phyloP scores from a whole-genome alignment of 1,140 invertebrate genomes.

The Anadara kagoshimensis region DNA sequence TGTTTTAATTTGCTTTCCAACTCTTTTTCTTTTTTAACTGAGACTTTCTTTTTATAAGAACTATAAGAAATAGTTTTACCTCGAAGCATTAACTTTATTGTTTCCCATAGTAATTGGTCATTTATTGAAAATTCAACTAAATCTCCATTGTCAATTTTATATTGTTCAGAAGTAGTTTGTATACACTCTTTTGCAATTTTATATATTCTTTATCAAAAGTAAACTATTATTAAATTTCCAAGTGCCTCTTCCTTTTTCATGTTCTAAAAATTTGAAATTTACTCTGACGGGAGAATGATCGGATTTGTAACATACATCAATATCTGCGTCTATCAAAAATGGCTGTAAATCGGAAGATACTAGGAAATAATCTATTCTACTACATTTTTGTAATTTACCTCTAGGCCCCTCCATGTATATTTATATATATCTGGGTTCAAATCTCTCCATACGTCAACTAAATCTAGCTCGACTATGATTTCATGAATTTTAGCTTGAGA shows the following conservation, averaged over 20 bases:
- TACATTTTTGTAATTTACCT: not conserved
- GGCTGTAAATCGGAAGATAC: no score
- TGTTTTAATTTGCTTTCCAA: no score
- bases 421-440: not conserved
- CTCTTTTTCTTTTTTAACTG: no score
- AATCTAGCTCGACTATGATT: slow-evolving; percentile 1
- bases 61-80: slow-evolving; percentile 28
- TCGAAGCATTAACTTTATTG: not conserved
- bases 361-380: slow-evolving; percentile 7
- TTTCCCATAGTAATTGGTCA: slow-evolving; percentile 15
- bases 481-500: not conserved
- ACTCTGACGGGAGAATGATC: no score
- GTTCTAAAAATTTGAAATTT: slow-evolving; percentile 6
- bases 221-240: slow-evolving; percentile 37
- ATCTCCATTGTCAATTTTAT: no score
- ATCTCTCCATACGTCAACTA: slow-evolving; percentile 1
- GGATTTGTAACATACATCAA: no score
- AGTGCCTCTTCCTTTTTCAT: slow-evolving; percentile 4
- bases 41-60: slow-evolving; percentile 17
- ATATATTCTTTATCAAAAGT: slow-evolving; percentile 17
- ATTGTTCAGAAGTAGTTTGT: no score
- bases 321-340: no score
- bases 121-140: no score
- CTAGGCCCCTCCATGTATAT: not conserved
- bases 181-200: not conserved